phyloP scores from a whole-genome alignment of 2,797 vertebrate genomes.

The Lepidocolaptes lacrymiger region DNA sequence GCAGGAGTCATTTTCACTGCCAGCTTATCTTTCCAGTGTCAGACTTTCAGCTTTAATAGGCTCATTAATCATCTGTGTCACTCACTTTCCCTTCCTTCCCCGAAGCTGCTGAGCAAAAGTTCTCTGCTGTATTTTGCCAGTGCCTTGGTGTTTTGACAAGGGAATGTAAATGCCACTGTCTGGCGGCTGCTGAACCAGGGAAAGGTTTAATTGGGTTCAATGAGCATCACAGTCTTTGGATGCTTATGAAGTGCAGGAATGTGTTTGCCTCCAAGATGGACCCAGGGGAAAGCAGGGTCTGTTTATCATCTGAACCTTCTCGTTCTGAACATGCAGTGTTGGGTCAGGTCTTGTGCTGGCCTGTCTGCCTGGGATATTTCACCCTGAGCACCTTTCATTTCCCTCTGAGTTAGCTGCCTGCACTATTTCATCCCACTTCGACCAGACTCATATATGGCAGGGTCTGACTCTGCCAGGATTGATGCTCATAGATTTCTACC shows the following conservation, averaged over 20 bases:
- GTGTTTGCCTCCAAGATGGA: not conserved
- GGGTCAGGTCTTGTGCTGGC: not conserved
- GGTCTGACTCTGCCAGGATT: conserved; percentile 23
- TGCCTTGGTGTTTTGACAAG: conserved; percentile 35
- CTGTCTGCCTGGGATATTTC: not conserved
- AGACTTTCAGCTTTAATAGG: conserved; percentile 63
- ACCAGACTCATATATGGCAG: not conserved
- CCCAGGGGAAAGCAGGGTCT: not conserved
- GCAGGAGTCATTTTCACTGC: conserved; percentile 62
- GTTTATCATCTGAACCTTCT: not conserved
- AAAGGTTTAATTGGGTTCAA: conserved; percentile 52
- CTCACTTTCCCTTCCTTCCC: conserved; percentile 52
- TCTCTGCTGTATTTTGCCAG: conserved; percentile 42
- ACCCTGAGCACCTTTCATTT: conserved; percentile 13
- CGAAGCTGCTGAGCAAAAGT: conserved; percentile 54
- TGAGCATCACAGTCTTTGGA: not conserved
- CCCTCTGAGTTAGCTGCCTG: not conserved
- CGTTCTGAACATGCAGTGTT: not conserved
- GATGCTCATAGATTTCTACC: conserved; percentile 41
- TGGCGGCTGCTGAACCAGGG: not conserved
- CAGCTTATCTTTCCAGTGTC: conserved; percentile 66
- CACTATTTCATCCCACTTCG: conserved; percentile 39
- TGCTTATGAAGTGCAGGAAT: conserved; percentile 22
- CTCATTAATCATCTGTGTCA: conserved; percentile 71
- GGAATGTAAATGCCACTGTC: conserved; percentile 35